Conservation (phyloP, 2,113 vertebrate genomes). For the Bos indicus region DNA sequence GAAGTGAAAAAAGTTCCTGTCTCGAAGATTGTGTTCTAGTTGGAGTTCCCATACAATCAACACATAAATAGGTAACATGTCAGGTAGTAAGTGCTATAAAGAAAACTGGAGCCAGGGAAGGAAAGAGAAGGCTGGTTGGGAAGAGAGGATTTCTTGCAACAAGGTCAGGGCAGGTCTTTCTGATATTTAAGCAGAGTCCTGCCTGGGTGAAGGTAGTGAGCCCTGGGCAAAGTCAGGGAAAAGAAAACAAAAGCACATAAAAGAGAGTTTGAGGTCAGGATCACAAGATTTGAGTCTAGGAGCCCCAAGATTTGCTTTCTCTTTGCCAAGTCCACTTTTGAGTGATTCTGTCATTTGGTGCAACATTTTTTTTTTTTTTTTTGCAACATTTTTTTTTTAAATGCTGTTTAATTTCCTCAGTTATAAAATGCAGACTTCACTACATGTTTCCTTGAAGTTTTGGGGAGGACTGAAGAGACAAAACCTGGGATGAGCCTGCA, state of each 20-base stretch:
- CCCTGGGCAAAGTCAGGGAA: neutral
- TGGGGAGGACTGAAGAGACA: neutral
- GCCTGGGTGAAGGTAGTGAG: neutral
- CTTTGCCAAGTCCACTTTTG: neutral
- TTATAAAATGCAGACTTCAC: neutral
- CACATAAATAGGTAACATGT: neutral
- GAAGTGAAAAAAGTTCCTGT: neutral
- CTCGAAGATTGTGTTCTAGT: neutral
- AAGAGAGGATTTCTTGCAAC: neutral
- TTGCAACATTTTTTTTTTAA: neutral
- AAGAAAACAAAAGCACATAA: neutral
- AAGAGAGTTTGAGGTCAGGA: neutral
- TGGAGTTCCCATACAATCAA: neutral
- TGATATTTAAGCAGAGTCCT: neutral
- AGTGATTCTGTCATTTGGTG: neutral
- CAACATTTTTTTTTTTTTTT: neutral
- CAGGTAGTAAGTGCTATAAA: neutral
- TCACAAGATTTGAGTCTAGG: neutral
- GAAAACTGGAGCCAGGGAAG: neutral
- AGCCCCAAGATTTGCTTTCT: neutral
- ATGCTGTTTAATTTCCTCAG: neutral
- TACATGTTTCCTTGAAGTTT: neutral
- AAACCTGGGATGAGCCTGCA: neutral
- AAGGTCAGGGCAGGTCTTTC: neutral
- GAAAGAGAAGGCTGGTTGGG: neutral